A percentile compares a stretch with the other conserved stretches of the same genome.
These are phyloP conservation scores for Diuraphis noxia DNA, from an alignment of 1,140 invertebrate species.

Conservation along the genomic window DNA sequence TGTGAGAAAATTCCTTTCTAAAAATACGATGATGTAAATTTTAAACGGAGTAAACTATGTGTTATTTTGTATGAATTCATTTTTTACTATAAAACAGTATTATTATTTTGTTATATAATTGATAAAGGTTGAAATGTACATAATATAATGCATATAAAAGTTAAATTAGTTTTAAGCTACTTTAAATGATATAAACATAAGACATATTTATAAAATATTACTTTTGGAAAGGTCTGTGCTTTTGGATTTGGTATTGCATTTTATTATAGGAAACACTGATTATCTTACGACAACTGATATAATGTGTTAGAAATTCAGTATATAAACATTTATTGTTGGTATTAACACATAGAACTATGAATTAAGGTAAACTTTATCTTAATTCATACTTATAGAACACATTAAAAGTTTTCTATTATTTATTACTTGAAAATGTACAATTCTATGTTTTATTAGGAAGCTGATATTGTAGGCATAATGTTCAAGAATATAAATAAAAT, in stretches of 20 bases:
- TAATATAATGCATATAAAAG: background rate
- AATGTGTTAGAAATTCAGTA: background rate
- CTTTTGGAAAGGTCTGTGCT: background rate
- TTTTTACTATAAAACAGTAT: conserved; percentile 13
- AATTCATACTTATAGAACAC: no score
- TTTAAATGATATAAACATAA: background rate
- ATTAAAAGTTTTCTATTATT: background rate
- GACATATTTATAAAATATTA: background rate
- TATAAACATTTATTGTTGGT: no score
- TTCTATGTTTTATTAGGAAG: no score
- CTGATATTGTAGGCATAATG: background rate
- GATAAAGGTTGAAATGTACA: background rate
- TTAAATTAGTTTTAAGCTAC: background rate
- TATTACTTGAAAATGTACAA: background rate
- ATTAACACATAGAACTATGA: no score
- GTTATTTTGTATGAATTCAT: conserved; percentile 25
- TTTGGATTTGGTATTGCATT: background rate
- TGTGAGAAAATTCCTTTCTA: background rate
- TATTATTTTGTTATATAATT: conserved; percentile 4
- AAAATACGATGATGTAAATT: background rate
- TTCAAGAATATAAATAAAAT: background rate
- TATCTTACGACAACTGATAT: no score
- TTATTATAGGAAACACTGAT: background rate
- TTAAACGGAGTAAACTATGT: background rate
- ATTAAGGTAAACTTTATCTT: no score